These are phyloP conservation scores for Thera britannica DNA, from an alignment of 2,888 invertebrate genomes.

Conservation along the genomic window DNA sequence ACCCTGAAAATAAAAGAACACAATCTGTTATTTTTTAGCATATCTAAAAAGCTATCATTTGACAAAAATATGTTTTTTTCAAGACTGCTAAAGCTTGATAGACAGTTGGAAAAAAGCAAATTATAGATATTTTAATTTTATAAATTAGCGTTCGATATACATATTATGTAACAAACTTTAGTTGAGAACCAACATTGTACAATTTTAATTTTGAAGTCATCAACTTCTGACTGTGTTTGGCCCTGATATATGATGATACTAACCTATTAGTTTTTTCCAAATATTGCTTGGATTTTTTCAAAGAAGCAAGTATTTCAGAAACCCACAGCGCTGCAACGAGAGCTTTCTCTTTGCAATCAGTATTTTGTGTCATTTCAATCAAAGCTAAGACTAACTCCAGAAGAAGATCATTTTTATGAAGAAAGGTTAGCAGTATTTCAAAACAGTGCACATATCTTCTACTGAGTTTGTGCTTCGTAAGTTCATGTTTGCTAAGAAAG, in stretches of 20 bases:
- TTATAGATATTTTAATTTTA: no score
- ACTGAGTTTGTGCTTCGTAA: slow-evolving; percentile 53
- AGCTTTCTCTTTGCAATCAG: slow-evolving; percentile 57
- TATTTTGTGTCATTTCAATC: slow-evolving; percentile 66
- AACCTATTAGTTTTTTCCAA: slow-evolving; percentile 59
- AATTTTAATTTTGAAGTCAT: no score
- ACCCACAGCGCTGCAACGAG: slow-evolving; percentile 82
- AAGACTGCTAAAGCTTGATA: no score
- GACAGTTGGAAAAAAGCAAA: no score
- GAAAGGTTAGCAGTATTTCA: slow-evolving; percentile 79
- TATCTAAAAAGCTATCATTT: no score
- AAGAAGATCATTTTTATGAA: slow-evolving; percentile 81
- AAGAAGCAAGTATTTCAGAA: slow-evolving; percentile 74
- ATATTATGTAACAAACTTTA: no score
- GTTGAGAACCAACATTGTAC: no score
- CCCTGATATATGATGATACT: slow-evolving; percentile 36
- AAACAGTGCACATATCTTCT: slow-evolving; percentile 74
- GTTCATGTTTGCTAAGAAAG: slow-evolving; percentile 54
- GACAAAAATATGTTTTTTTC: no score
- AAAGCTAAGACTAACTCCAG: slow-evolving; percentile 75
- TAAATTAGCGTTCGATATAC: no score
- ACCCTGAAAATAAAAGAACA: slow-evolving; percentile 54
- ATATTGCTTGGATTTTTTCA: slow-evolving; percentile 69
- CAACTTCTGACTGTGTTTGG: no score
- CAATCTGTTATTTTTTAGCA: no score